Evolutionary conservation across 2,797 vertebrate species (phyloP).

Genomic region (Arnoldichthys spilopterus): DNA sequence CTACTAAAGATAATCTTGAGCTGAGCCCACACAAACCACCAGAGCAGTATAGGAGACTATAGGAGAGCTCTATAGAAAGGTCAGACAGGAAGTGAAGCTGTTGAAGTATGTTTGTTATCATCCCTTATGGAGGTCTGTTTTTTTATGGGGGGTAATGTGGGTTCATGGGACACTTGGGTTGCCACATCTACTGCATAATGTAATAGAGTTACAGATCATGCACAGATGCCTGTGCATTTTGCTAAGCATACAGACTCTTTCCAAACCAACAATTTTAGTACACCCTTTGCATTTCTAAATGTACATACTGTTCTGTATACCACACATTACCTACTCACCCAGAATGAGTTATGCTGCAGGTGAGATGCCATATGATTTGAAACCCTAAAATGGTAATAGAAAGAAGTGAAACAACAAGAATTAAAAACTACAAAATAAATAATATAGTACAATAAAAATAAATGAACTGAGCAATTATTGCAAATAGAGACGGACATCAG

Average conservation of each 20-base stretch:
- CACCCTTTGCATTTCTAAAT: background rate
- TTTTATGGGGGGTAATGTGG: slow-evolving; percentile 1
- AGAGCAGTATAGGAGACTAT: background rate
- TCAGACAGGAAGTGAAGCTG: background rate
- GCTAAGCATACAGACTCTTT: background rate
- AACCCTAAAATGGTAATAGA: background rate
- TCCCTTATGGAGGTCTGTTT: background rate
- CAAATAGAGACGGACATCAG: background rate
- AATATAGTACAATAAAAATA: background rate
- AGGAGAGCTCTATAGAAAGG: background rate
- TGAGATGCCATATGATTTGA: too few relatives aligned
- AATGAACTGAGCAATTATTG: background rate
- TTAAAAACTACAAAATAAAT: background rate
- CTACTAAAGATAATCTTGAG: too few relatives aligned
- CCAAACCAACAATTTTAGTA: too few relatives aligned
- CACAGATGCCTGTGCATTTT: background rate
- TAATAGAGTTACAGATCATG: background rate
- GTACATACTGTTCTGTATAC: background rate
- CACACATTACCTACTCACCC: too few relatives aligned
- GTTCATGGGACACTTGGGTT: slow-evolving; percentile 24
- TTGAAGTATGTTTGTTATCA: background rate
- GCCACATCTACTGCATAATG: slow-evolving; percentile 21
- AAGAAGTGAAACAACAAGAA: background rate
- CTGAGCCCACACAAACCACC: too few relatives aligned
- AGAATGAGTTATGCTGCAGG: too few relatives aligned